These are phyloP conservation scores for Camarhynchus parvulus DNA, from an alignment of 2,113 vertebrate genomes.

Conservation along the genomic window DNA sequence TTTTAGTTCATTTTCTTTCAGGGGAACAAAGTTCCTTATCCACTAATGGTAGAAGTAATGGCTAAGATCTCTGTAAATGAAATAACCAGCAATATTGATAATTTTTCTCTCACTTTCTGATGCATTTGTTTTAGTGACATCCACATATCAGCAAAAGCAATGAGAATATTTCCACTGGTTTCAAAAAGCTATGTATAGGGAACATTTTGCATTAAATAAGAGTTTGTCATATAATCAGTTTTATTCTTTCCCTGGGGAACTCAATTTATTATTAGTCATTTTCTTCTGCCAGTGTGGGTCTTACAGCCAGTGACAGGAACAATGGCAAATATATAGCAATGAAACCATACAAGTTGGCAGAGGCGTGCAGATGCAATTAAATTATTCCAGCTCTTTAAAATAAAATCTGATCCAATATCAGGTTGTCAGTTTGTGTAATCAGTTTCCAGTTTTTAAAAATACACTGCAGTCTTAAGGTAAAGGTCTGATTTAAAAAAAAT, in stretches of 20 bases:
- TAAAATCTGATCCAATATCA: conserved; percentile 10
- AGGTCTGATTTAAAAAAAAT: neutral
- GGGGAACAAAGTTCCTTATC: neutral
- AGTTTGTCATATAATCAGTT: conserved; percentile 4
- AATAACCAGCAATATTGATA: neutral
- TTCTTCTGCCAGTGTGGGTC: neutral
- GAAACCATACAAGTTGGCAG: conserved; percentile 35
- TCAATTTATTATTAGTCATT: conserved; percentile 34
- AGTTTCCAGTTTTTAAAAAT: conserved; percentile 17
- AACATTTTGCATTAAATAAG: conserved; percentile 7
- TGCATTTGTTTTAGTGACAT: neutral
- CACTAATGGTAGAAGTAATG: neutral
- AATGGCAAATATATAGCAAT: conserved; percentile 13
- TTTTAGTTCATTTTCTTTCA: neutral
- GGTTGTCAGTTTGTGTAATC: conserved; percentile 7
- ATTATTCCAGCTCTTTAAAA: conserved; percentile 47
- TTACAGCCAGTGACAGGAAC: conserved; percentile 13
- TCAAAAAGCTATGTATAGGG: neutral
- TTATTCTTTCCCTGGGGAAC: conserved; percentile 1
- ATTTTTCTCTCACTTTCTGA: neutral
- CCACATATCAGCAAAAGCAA: neutral
- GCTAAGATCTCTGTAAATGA: neutral
- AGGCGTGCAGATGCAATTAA: conserved; percentile 4
- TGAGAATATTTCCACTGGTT: neutral
- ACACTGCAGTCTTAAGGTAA: neutral